A percentile compares a stretch with the other conserved stretches of the same genome.
phyloP scores from a whole-genome alignment of 1,140 invertebrate species.

The Euwallacea fornicatus region DNA sequence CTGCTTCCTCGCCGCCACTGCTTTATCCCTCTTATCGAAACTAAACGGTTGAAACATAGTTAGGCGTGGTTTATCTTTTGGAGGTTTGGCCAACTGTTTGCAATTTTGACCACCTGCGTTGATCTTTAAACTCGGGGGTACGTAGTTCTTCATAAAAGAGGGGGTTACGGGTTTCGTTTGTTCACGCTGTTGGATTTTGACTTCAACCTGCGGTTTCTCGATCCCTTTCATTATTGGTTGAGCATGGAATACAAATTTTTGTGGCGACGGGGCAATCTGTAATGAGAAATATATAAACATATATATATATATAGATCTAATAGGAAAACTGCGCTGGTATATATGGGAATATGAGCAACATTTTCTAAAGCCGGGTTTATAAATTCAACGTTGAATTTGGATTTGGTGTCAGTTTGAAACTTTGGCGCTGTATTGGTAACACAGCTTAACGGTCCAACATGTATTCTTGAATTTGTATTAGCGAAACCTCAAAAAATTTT shows the following conservation, averaged over 20 bases:
- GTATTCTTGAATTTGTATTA: too few species aligned
- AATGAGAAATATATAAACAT: constrained; percentile 3
- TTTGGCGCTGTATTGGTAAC: too few species aligned
- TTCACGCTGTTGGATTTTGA: not conserved
- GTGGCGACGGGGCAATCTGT: constrained; percentile 18
- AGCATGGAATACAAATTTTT: constrained; percentile 42
- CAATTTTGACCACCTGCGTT: too few species aligned
- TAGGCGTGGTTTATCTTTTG: constrained; percentile 25
- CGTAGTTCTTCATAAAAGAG: constrained; percentile 35
- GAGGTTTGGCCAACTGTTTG: not conserved
- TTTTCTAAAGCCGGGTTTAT: too few species aligned
- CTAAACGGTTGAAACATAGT: constrained; percentile 56
- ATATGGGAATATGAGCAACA: too few species aligned
- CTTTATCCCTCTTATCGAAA: constrained; percentile 57
- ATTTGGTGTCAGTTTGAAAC: too few species aligned
- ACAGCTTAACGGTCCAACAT: too few species aligned
- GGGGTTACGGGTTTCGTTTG: constrained; percentile 39
- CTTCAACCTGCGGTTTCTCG: not conserved
- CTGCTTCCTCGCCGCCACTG: too few species aligned
- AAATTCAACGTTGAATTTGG: too few species aligned
- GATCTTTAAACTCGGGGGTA: not conserved
- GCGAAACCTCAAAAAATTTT: too few species aligned
- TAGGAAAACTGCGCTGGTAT: too few species aligned
- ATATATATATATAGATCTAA: too few species aligned
- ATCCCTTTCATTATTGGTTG: constrained; percentile 39